Conservation (phyloP, 2,797 vertebrate species). For the Xenops minutus region DNA sequence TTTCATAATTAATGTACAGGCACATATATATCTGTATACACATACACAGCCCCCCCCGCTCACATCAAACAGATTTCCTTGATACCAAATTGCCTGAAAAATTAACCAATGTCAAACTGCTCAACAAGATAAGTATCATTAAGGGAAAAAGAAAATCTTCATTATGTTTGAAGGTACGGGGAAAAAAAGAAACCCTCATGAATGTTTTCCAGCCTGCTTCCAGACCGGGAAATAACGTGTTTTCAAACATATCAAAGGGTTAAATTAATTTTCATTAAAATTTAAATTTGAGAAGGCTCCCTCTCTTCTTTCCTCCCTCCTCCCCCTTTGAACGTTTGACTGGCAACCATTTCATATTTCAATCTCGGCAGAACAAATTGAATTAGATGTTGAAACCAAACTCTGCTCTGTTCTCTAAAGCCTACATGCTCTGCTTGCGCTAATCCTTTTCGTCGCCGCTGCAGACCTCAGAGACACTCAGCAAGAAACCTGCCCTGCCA, state of each 20-base stretch:
- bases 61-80: slow-evolving; percentile 43
- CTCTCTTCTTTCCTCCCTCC: slow-evolving; percentile 33
- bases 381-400: slow-evolving; percentile 80
- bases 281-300: slow-evolving; percentile 73
- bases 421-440: slow-evolving; percentile 68
- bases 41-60: neutral
- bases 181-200: neutral
- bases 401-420: slow-evolving; percentile 75
- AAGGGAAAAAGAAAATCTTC: slow-evolving; percentile 32
- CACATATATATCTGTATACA: neutral
- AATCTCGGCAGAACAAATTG: slow-evolving; percentile 83
- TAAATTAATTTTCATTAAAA: slow-evolving; percentile 79
- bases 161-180: neutral
- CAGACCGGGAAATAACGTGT: neutral
- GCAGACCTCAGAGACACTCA: slow-evolving; percentile 42
- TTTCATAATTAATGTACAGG: slow-evolving; percentile 10
- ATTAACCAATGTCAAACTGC: slow-evolving; percentile 24
- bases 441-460: slow-evolving; percentile 67
- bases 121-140: slow-evolving; percentile 42
- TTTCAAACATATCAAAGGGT: slow-evolving; percentile 67
- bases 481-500: slow-evolving; percentile 41
- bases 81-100: slow-evolving; percentile 57
- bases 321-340: slow-evolving; percentile 74
- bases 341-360: slow-evolving; percentile 83
- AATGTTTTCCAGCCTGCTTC: neutral